phyloP scores from a whole-genome alignment of 2,888 invertebrate genomes.

The Hymenopus coronatus region DNA sequence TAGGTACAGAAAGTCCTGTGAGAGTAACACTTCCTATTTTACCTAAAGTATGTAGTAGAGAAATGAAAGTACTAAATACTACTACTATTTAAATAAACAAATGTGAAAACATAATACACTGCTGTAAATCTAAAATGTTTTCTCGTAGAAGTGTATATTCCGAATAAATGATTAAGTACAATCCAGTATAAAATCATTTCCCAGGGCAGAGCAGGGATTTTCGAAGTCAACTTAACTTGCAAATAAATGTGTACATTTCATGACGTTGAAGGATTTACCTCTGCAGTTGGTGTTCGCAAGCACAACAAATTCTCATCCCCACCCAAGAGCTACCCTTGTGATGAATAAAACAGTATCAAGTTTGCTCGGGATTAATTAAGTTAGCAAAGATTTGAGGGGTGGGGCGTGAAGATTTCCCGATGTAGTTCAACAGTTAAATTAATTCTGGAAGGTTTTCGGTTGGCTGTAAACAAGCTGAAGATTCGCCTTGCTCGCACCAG shows the following conservation, averaged over 20 bases:
- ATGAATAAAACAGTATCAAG: slow-evolving; percentile 5
- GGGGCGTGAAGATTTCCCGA: not conserved
- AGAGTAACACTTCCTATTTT: too few relatives aligned
- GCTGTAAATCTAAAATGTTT: too few relatives aligned
- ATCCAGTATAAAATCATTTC: too few relatives aligned
- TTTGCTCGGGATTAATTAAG: slow-evolving; percentile 5
- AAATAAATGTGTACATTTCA: not conserved
- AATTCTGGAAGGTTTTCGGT: not conserved
- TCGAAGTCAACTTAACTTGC: too few relatives aligned
- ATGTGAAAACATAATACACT: too few relatives aligned
- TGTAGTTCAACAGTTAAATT: slow-evolving; percentile 12
- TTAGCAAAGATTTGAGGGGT: not conserved
- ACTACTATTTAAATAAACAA: too few relatives aligned
- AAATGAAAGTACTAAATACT: too few relatives aligned
- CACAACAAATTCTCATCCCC: not conserved
- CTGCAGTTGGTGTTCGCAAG: not conserved
- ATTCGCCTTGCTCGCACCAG: not conserved
- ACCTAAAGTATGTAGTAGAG: too few relatives aligned
- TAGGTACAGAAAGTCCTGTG: too few relatives aligned
- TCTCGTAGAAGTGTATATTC: too few relatives aligned
- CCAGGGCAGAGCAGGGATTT: too few relatives aligned
- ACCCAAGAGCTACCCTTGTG: not conserved
- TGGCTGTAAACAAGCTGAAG: not conserved
- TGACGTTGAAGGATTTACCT: not conserved
- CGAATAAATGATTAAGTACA: too few relatives aligned